Conservation (phyloP, 2,113 vertebrate genomes). For the Tylochromis polylepis region DNA sequence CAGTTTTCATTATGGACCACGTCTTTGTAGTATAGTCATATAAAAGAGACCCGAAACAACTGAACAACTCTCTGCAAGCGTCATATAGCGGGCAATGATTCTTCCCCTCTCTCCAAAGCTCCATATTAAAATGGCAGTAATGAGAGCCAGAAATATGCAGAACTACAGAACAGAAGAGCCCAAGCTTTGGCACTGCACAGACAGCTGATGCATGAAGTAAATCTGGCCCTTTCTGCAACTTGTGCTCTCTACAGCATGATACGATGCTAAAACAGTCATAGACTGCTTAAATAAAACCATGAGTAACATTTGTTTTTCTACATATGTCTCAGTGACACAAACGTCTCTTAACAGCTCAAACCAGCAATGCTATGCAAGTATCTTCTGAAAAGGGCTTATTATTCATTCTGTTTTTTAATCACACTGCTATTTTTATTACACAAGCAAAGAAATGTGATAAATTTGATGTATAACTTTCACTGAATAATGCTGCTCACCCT, state of each 20-base stretch:
- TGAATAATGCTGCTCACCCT: background rate
- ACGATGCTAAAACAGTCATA: background rate
- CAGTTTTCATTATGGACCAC: background rate
- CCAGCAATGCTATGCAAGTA: background rate
- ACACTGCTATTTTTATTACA: background rate
- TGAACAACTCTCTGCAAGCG: too few relatives aligned
- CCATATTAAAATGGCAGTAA: background rate
- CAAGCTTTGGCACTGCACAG: background rate
- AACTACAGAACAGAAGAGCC: background rate
- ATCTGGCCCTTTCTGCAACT: background rate
- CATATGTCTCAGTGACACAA: background rate
- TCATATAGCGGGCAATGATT: background rate
- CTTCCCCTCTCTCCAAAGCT: background rate
- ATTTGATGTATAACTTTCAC: background rate
- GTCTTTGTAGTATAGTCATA: accelerated
- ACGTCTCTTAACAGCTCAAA: background rate
- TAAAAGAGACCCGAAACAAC: background rate
- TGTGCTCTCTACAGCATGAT: background rate
- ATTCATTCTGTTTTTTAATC: background rate
- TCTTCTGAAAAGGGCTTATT: background rate
- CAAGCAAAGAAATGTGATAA: background rate
- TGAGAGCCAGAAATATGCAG: background rate
- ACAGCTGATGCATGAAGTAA: background rate
- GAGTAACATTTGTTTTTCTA: accelerated
- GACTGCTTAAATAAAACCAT: background rate